These are phyloP conservation scores for Puma concolor DNA, from an alignment of 2,113 vertebrate species.

Conservation along the genomic window DNA sequence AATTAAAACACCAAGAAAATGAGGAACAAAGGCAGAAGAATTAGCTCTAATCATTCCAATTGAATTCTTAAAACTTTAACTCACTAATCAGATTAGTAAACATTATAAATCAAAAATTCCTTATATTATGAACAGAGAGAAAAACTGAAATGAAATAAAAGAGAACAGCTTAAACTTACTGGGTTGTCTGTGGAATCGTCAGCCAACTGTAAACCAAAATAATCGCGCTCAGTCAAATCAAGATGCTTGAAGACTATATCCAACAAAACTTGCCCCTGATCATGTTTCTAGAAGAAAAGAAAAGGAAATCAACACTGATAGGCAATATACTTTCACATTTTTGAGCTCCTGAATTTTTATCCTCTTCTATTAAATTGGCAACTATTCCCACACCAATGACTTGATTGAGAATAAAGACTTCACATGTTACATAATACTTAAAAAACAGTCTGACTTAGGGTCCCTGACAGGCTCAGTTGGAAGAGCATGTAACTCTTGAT, in stretches of 20 bases:
- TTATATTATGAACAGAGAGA: background rate
- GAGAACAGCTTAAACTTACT: constrained; percentile 86
- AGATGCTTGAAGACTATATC: constrained; percentile 97
- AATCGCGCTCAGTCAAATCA: constrained; percentile 98
- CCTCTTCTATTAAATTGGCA: background rate
- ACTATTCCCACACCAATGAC: background rate
- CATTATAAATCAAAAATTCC: background rate
- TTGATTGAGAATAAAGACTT: background rate
- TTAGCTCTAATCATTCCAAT: constrained; percentile 29
- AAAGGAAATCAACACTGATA: constrained; percentile 60
- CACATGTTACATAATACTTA: background rate
- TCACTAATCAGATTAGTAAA: background rate
- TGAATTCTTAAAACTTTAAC: background rate
- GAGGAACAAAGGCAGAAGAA: background rate
- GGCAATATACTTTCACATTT: background rate
- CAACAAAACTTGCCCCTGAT: constrained; percentile 96
- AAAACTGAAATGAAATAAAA: constrained; percentile 27
- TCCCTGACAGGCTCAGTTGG: background rate
- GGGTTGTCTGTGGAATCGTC: constrained; percentile 96
- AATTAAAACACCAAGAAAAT: constrained; percentile 17
- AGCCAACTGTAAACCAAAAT: constrained; percentile 97
- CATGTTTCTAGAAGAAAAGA: constrained; percentile 91
- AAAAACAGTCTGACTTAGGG: background rate
- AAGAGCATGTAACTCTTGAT: background rate
- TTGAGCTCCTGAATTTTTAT: background rate